Percentiles rank a stretch among this genome's conserved stretches.
Evolutionary conservation across 2,888 invertebrate species (phyloP).

Genomic region (Polyploca ridens): DNA sequence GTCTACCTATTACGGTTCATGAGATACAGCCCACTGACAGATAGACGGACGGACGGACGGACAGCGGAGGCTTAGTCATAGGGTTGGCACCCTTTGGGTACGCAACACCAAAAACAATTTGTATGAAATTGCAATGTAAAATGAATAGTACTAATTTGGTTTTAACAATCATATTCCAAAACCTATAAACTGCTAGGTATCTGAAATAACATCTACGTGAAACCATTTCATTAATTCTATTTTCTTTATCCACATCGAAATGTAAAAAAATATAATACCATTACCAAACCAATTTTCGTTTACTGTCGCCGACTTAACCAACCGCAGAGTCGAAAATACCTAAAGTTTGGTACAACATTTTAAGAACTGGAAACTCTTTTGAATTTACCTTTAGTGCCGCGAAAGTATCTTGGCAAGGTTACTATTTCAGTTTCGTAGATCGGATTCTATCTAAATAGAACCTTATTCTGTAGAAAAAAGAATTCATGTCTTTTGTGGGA

Average conservation of each 20-base stretch:
- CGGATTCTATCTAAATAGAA: conserved; percentile 28
- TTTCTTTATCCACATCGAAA: conserved; percentile 42
- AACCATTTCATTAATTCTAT: conserved; percentile 44
- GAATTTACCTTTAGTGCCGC: conserved; percentile 74
- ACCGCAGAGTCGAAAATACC: conserved; percentile 44
- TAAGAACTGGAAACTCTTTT: conserved; percentile 71
- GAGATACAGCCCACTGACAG: too few relatives aligned
- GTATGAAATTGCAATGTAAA: too few relatives aligned
- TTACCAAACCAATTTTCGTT: conserved; percentile 64
- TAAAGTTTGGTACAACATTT: conserved; percentile 52
- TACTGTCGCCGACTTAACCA: conserved; percentile 52
- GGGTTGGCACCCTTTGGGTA: too few relatives aligned
- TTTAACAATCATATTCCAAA: not conserved
- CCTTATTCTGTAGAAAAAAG: conserved; percentile 31
- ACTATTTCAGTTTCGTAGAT: conserved; percentile 33
- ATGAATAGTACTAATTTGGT: too few relatives aligned
- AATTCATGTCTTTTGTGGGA: conserved; percentile 12
- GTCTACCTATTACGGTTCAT: too few relatives aligned
- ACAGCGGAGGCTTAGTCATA: too few relatives aligned
- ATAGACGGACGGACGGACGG: too few relatives aligned
- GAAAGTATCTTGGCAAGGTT: conserved; percentile 52
- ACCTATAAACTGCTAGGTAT: not conserved
- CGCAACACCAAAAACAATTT: too few relatives aligned
- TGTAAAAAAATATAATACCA: conserved; percentile 57
- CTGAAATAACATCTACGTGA: conserved; percentile 17